These are phyloP conservation scores for Gymnocypris eckloni DNA, from an alignment of 2,797 vertebrate genomes.

Conservation along the genomic window DNA sequence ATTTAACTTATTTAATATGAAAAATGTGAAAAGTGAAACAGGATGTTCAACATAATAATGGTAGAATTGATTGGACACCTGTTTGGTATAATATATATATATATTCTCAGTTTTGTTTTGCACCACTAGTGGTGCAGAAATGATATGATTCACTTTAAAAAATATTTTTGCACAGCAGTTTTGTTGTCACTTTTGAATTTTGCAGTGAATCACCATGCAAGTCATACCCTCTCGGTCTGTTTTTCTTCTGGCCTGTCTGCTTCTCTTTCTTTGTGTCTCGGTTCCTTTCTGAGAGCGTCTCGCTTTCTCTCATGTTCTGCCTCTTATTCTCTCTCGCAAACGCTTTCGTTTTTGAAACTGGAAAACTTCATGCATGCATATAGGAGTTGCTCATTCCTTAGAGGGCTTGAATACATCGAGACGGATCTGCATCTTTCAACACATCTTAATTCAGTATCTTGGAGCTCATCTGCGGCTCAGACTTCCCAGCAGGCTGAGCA, in stretches of 20 bases:
- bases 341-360: not conserved
- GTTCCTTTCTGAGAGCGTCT: not conserved
- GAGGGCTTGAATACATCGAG: constrained; percentile 4
- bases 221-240: not conserved
- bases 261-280: not conserved
- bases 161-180: not conserved
- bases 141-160: not conserved
- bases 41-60: not conserved
- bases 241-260: not conserved
- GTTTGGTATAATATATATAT: not conserved
- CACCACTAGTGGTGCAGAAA: not conserved
- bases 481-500: constrained; percentile 69
- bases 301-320: not conserved
- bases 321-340: not conserved
- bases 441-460: constrained; percentile 18
- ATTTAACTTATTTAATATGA: not conserved
- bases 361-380: not conserved
- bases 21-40: not conserved
- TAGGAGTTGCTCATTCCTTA: not conserved
- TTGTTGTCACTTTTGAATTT: not conserved
- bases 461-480: constrained; percentile 11
- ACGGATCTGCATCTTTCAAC: constrained; percentile 2
- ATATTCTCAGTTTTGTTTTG: not conserved
- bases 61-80: not conserved
- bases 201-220: not conserved